Base-by-base conservation (phyloP, 2,888 invertebrate genomes). In the Amphipyra berbera region DNA sequence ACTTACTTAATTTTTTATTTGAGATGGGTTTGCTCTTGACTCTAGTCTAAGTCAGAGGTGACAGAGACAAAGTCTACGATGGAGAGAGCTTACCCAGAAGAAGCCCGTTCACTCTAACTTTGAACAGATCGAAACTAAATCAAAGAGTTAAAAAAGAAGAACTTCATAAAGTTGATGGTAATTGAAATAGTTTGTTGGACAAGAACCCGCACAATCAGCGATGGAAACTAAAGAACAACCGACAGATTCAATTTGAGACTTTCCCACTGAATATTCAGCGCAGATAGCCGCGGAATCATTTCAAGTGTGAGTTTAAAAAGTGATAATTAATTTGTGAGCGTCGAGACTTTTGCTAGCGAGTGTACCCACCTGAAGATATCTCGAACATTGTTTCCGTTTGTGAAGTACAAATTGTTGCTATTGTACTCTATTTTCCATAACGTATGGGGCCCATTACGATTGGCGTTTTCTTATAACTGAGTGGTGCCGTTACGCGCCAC, bases 331-430 rank as follows among this genome's bases (percentile, higher is more conserved):
- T 61, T 76, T 56, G 56, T 38, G 21, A 27, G 47, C 10, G 58
- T 21, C 10, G 38, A 54, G 41, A 61, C 35, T 75, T 78, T 50
- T 27, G 58, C 10, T 7, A n/a, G 44, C 59, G 69, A 75, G 33
- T 78, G 75, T 84, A 82, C 83, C 82, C 80, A 77, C 79, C 79
- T 76, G 77, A 82, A 87, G 84, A 83, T 81, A 83, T 79, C 81
- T 73, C n/a, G 61, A 72, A 81, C 83, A 86, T 83, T 82, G 84
- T 84, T 83, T 79, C 71, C 68, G 77, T 76, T 78, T 69, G 76
- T 74, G 80, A 77, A 79, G 71, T 82, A 82, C 82, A 83, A 85
- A 82, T 83, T 82, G 83, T 83, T 81, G 60, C 82, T 79, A 84
- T 86, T 86, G 82, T 79, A 73, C 76, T 74, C 64, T 69, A 76